Percentiles rank a stretch among this genome's conserved stretches.
Evolutionary conservation across 2,888 invertebrate genomes (phyloP).

Genomic region (Drosophila setosimentum): DNA sequence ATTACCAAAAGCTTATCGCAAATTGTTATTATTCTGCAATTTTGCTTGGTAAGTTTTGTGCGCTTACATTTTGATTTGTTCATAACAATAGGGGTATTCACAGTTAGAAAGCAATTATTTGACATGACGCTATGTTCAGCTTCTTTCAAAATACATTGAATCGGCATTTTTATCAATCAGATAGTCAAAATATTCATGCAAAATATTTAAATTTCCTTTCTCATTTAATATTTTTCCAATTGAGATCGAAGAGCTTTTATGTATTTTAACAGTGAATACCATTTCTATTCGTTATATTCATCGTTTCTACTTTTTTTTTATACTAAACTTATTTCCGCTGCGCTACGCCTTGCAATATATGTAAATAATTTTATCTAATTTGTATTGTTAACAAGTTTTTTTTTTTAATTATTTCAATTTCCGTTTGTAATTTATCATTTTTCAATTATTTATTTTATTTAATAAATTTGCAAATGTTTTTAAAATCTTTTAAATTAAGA

Average conservation of each 20-base stretch:
- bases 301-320: constrained; percentile 8
- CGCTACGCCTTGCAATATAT: constrained; percentile 27
- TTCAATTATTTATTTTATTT: constrained; percentile 27
- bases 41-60: constrained; percentile 1
- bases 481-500: constrained; percentile 20
- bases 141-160: not conserved
- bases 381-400: constrained; percentile 15
- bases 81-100: constrained; percentile 30
- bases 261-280: constrained; percentile 22
- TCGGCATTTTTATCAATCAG: not conserved
- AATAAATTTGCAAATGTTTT: constrained; percentile 24
- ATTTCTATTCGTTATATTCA: constrained; percentile 10
- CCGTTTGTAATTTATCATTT: constrained; percentile 16
- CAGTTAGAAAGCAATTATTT: not conserved
- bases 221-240: not conserved
- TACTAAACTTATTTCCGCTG: constrained; percentile 31
- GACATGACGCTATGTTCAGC: not conserved
- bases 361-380: constrained; percentile 39
- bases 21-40: constrained; percentile 28
- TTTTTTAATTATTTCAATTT: constrained; percentile 24
- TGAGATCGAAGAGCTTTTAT: too few relatives aligned
- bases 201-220: not conserved
- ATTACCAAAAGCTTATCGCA: constrained; percentile 37
- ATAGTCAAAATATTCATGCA: not conserved
- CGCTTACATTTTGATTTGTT: constrained; percentile 22